Evolutionary conservation across 2,113 vertebrate species (phyloP).

Genomic region (Cyanocitta stelleri): DNA sequence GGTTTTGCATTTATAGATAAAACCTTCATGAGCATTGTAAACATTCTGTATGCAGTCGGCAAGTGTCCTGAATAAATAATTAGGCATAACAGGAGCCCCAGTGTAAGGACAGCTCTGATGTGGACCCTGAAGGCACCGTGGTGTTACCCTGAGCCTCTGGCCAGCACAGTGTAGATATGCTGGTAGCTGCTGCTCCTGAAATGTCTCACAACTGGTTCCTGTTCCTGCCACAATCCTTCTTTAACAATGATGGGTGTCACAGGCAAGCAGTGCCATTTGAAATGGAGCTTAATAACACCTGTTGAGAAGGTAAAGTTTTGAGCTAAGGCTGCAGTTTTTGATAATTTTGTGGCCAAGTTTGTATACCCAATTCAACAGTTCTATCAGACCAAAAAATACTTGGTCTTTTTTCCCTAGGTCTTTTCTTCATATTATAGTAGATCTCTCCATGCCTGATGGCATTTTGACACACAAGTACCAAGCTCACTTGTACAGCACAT

Average conservation of each 20-base stretch:
- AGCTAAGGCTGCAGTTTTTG: background rate
- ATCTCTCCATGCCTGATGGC: background rate
- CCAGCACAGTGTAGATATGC: rapidly evolving
- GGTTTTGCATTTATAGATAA: background rate
- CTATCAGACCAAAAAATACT: background rate
- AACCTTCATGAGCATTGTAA: background rate
- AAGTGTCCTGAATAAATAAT: background rate
- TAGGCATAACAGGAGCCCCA: background rate
- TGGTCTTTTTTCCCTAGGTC: background rate
- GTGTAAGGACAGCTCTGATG: background rate
- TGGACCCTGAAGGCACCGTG: rapidly evolving
- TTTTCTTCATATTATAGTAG: background rate
- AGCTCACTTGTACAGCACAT: background rate
- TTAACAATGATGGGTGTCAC: background rate
- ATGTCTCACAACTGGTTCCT: background rate
- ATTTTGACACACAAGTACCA: background rate
- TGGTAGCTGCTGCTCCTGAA: background rate
- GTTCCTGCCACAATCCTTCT: background rate
- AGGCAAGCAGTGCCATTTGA: background rate
- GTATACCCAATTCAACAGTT: background rate
- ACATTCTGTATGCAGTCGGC: background rate
- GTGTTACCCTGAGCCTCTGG: background rate
- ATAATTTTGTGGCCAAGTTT: background rate
- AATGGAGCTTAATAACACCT: background rate
- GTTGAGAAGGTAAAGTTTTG: background rate